Evolutionary conservation across 2,888 invertebrate genomes (phyloP), one percentile per base, ranked within the genome.

Genomic region (Leucophora obtusa): DNA sequence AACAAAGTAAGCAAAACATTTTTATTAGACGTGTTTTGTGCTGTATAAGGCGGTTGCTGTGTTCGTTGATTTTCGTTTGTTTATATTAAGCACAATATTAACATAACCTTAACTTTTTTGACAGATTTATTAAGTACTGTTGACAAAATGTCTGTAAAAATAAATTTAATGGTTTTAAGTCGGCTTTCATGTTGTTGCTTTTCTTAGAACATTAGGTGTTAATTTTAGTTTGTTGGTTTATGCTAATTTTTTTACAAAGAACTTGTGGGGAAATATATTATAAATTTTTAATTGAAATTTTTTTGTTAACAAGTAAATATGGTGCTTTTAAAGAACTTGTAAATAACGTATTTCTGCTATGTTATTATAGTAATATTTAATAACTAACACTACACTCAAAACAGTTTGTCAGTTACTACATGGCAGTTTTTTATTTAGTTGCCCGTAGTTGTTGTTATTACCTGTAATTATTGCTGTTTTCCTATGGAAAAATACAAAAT

Each of bases 51-150:
- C 28, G 28, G 28, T 28, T 7, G 28, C 6, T 3, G 1, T 53
- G 7, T 54, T 54, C 8, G 1, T 63, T 53, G 51, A 17, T 66
- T 58, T 50, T 58, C 2, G 17, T 66, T 65, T 74, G 11, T 9
- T 8, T 73, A 51, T 51, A 24, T 24, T 6, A 24, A 24, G n/a
- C 0, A 73, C 51, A 58, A 59, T 51, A 65, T 73, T n/a, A 53
- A 28, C 66, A 28, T 66, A 74, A 74, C 50, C 50, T 65, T 17
- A 65, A 72, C 38, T 28, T 59, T 14, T 59, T 59, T 65, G 73
- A 74, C 53, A 74, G 28, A 38, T 51, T 74, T 66, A 51, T 59
- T 43, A 68, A 47, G n/a, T 60, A 43, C 21, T 74, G 68, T 68
- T 74, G 54, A 54, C 54, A 68, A 68, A 74, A 59, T 59, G 59